Evolutionary conservation across 2,113 vertebrate genomes (phyloP).

Genomic region (Bothrops jararaca): DNA sequence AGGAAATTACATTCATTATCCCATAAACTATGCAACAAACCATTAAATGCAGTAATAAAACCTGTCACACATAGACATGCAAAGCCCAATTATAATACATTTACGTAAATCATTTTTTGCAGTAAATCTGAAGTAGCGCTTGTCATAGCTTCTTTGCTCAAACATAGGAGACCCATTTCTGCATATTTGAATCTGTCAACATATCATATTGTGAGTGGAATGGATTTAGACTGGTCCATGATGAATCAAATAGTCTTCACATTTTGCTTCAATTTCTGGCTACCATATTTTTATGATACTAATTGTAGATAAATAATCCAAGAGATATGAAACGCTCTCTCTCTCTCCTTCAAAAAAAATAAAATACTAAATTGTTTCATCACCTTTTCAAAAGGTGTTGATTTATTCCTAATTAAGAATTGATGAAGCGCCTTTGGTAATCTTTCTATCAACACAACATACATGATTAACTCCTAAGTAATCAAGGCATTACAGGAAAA

Average conservation of each 20-base stretch:
- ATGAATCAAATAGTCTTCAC: slow-evolving; percentile 7
- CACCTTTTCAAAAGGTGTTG: slow-evolving; percentile 53
- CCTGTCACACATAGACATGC: slow-evolving; percentile 67
- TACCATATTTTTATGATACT: slow-evolving; percentile 8
- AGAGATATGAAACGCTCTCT: slow-evolving; percentile 4
- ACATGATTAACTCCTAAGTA: slow-evolving; percentile 67
- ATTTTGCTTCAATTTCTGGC: slow-evolving; percentile 22
- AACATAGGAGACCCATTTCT: slow-evolving; percentile 26
- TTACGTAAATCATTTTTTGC: slow-evolving; percentile 53
- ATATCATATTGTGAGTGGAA: slow-evolving; percentile 11
- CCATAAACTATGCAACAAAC: slow-evolving; percentile 68
- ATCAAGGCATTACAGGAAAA: slow-evolving; percentile 71
- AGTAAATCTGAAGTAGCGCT: slow-evolving; percentile 54
- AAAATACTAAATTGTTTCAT: slow-evolving; percentile 39
- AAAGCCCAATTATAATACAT: slow-evolving; percentile 66
- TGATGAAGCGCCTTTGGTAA: slow-evolving; percentile 60
- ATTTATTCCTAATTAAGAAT: slow-evolving; percentile 70
- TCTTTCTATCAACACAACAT: slow-evolving; percentile 56
- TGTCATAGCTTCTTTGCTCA: slow-evolving; percentile 35
- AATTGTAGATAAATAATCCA: slow-evolving; percentile 45
- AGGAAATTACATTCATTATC: slow-evolving; percentile 70
- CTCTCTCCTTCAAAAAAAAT: not conserved
- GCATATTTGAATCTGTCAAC: slow-evolving; percentile 21
- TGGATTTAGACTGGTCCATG: slow-evolving; percentile 34
- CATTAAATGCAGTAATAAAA: slow-evolving; percentile 72